These are phyloP conservation scores for Calonectris borealis DNA, from an alignment of 2,113 vertebrate genomes.

Conservation along the genomic window DNA sequence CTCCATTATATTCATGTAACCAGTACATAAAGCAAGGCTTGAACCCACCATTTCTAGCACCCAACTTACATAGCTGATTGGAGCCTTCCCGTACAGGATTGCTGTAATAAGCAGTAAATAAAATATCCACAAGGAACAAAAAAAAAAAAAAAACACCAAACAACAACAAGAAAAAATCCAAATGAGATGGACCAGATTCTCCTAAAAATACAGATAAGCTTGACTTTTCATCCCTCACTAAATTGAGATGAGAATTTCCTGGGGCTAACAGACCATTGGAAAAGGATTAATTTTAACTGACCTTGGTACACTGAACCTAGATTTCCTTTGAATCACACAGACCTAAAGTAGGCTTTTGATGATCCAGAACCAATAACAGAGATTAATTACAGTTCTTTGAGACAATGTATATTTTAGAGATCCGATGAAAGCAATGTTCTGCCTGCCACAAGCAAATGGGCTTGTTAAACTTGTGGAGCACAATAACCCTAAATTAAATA, in stretches of 20 bases:
- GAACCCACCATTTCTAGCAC: background rate
- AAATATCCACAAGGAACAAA: background rate
- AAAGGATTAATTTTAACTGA: background rate
- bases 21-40: background rate
- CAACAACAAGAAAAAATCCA: background rate
- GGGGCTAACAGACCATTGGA: background rate
- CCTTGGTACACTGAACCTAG: background rate
- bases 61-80: background rate
- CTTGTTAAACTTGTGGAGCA: background rate
- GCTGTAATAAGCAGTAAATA: background rate
- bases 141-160: too few relatives aligned
- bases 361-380: background rate
- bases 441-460: background rate
- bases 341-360: background rate
- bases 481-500: constrained; percentile 1
- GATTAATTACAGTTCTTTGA: background rate
- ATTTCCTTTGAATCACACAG: background rate
- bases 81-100: background rate
- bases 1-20: fast-evolving
- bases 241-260: background rate
- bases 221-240: background rate
- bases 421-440: background rate
- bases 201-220: background rate
- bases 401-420: background rate
- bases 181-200: background rate